Evolutionary conservation across 2,113 vertebrate genomes (phyloP).

Genomic region (Misgurnus mizolepis): DNA sequence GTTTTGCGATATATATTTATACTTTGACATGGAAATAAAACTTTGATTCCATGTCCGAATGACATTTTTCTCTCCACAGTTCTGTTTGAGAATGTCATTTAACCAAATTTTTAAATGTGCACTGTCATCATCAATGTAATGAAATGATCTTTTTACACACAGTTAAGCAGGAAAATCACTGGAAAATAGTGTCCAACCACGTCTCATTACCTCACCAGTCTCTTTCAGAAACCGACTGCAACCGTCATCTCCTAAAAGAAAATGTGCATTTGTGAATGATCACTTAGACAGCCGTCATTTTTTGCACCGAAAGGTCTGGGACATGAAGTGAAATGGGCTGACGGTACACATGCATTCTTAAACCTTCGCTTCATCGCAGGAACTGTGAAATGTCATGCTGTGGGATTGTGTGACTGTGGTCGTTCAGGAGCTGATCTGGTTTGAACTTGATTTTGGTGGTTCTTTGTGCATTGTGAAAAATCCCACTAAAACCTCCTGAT

Average conservation of each 20-base stretch:
- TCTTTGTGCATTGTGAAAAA: not conserved
- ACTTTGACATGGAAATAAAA: too few relatives aligned
- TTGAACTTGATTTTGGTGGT: slow-evolving; percentile 1
- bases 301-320: slow-evolving; percentile 28
- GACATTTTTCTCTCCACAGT: not conserved
- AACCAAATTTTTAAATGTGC: slow-evolving; percentile 9
- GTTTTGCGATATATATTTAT: too few relatives aligned
- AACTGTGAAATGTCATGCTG: slow-evolving; percentile 18
- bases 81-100: slow-evolving; percentile 13
- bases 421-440: slow-evolving; percentile 3
- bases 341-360: slow-evolving; percentile 6
- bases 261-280: slow-evolving; percentile 40
- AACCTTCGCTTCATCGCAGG: not conserved
- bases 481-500: not conserved
- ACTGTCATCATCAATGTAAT: slow-evolving; percentile 38
- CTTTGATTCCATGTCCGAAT: not conserved
- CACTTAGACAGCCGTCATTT: slow-evolving; percentile 24
- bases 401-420: slow-evolving; percentile 9
- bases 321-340: slow-evolving; percentile 34
- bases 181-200: slow-evolving; percentile 42
- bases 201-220: slow-evolving; percentile 46
- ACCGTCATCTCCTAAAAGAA: slow-evolving; percentile 33
- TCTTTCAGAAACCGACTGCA: slow-evolving; percentile 26
- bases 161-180: slow-evolving; percentile 31
- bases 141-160: slow-evolving; percentile 34